Percentiles rank a stretch among this genome's conserved stretches.
These are phyloP conservation scores for Caretta caretta DNA, from an alignment of 2,113 vertebrate genomes.

Conservation along the genomic window DNA sequence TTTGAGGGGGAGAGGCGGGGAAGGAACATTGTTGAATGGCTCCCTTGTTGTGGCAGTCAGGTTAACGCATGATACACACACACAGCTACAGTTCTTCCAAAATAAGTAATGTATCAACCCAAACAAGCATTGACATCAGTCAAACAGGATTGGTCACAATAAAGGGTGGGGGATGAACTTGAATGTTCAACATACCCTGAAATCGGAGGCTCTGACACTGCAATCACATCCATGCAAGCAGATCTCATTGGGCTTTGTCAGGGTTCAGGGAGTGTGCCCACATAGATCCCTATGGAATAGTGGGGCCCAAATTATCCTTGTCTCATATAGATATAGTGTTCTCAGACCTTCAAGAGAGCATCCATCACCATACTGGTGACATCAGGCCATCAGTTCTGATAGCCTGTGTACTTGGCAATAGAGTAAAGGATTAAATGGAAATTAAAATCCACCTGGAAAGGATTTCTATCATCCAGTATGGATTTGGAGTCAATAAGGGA, in stretches of 20 bases:
- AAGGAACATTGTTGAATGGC: not conserved
- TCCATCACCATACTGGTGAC: not conserved
- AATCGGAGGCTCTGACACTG: not conserved
- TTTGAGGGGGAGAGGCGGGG: not conserved
- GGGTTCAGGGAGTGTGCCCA: not conserved
- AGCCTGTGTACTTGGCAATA: not conserved
- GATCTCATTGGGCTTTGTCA: not conserved
- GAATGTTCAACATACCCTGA: fast-evolving
- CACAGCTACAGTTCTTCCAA: not conserved
- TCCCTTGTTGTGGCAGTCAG: not conserved
- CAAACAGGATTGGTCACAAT: not conserved
- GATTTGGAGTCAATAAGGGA: constrained; percentile 45
- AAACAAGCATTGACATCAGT: fast-evolving
- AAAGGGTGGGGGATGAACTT: not conserved
- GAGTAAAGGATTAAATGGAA: constrained; percentile 40
- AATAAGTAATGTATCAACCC: not conserved
- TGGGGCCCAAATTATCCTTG: not conserved
- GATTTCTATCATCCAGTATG: constrained; percentile 57
- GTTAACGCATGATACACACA: not conserved
- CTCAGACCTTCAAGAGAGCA: not conserved
- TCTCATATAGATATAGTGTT: not conserved
- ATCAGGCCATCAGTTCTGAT: constrained; percentile 30
- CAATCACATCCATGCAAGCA: not conserved
- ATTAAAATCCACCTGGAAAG: constrained; percentile 58
- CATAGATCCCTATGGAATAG: not conserved